Evolutionary conservation across 30 jellyfish, hydroid and myxozoan species (phyloP).

Genomic region (Euphysa ruthae): DNA sequence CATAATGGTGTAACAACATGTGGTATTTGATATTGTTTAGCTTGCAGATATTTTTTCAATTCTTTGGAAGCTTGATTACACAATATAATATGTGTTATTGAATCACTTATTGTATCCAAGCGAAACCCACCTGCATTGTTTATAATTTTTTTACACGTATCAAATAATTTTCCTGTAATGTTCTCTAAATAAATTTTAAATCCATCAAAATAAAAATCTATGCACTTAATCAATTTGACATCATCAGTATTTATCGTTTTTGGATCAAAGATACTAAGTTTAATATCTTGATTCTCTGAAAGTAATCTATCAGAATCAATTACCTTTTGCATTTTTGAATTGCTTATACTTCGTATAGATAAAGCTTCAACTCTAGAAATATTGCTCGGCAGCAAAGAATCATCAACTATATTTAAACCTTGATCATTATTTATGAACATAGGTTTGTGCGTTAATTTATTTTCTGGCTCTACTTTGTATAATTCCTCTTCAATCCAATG

Average conservation of each 20-base stretch:
- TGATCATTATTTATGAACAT: slow-evolving; percentile 25
- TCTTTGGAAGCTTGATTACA: slow-evolving; percentile 43
- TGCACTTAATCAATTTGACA: not conserved
- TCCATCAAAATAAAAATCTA: slow-evolving; percentile 51
- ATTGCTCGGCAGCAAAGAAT: slow-evolving; percentile 8
- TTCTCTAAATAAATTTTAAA: slow-evolving; percentile 53
- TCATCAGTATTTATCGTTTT: not conserved
- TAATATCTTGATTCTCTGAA: not conserved
- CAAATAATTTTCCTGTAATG: slow-evolving; percentile 29
- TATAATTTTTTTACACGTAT: slow-evolving; percentile 45
- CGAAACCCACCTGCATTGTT: slow-evolving; percentile 85
- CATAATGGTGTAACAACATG: slow-evolving; percentile 72
- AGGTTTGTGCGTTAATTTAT: slow-evolving; percentile 35
- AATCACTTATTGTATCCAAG: slow-evolving; percentile 25
- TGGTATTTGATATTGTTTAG: slow-evolving; percentile 46
- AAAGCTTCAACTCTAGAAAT: slow-evolving; percentile 69
- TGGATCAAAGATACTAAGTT: slow-evolving; percentile 14
- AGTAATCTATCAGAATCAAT: slow-evolving; percentile 4
- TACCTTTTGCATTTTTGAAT: slow-evolving; percentile 3
- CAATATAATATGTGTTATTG: slow-evolving; percentile 63
- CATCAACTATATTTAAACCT: not conserved
- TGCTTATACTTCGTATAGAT: slow-evolving; percentile 51
- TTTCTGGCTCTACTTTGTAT: slow-evolving; percentile 52
- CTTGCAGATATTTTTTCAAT: slow-evolving; percentile 12
- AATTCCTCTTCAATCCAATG: slow-evolving; percentile 72